A percentile compares a stretch with the other conserved stretches of the same genome.
phyloP scores from a whole-genome alignment of 2,888 invertebrate genomes.

The Seira ritae region DNA sequence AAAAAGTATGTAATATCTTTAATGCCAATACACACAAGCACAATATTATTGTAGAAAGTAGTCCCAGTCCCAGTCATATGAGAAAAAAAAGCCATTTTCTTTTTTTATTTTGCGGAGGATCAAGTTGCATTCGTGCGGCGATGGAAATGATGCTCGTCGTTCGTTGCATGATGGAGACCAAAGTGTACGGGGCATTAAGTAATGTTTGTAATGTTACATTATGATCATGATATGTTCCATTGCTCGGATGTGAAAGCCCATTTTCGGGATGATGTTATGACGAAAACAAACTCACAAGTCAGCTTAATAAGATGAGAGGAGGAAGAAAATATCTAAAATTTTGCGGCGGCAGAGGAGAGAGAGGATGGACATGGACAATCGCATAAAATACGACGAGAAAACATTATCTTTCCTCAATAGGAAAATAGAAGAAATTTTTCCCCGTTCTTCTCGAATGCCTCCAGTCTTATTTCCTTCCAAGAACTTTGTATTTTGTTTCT shows the following conservation, averaged over 20 bases:
- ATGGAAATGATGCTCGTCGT: too few relatives aligned
- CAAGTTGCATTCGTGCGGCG: constrained; percentile 39
- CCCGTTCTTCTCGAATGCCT: too few relatives aligned
- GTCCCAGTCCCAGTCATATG: background rate
- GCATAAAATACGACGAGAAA: constrained; percentile 36
- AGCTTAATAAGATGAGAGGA: too few relatives aligned
- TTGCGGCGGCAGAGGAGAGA: constrained; percentile 1
- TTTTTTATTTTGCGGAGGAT: constrained; percentile 43
- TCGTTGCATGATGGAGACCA: constrained; percentile 43
- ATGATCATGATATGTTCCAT: constrained; percentile 1
- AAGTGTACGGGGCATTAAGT: background rate
- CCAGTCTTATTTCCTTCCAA: too few relatives aligned
- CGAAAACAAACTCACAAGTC: too few relatives aligned
- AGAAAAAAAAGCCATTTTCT: background rate
- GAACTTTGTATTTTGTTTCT: too few relatives aligned
- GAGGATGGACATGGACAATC: constrained; percentile 27
- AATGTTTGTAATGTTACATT: constrained; percentile 32
- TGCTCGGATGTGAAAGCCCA: too few relatives aligned
- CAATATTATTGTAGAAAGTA: too few relatives aligned
- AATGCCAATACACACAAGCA: too few relatives aligned
- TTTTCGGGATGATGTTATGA: too few relatives aligned
- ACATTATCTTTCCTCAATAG: background rate
- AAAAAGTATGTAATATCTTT: too few relatives aligned
- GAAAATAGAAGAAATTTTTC: too few relatives aligned
- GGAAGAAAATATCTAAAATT: background rate